A percentile compares a stretch with the other conserved stretches of the same genome.
phyloP scores from a whole-genome alignment of 2,888 invertebrate genomes.

The Dasypogon diadema region DNA sequence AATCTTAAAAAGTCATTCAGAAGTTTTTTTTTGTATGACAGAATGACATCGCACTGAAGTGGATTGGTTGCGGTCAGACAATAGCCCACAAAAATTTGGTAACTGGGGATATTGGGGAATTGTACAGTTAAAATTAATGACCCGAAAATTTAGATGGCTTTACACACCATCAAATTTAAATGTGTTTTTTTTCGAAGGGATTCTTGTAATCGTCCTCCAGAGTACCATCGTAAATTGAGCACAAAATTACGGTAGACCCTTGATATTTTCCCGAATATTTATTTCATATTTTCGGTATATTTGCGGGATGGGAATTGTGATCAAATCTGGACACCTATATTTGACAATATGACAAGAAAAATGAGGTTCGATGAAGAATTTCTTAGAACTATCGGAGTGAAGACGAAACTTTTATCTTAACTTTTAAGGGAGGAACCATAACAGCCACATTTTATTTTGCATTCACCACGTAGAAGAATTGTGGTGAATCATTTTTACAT shows the following conservation, averaged over 20 bases:
- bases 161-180: slow-evolving; percentile 51
- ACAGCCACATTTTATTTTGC: no score
- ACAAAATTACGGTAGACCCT: slow-evolving; percentile 25
- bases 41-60: neutral
- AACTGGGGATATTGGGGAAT: slow-evolving; percentile 29
- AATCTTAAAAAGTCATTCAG: slow-evolving; percentile 4
- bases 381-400: no score
- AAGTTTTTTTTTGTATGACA: neutral
- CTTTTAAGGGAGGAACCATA: no score
- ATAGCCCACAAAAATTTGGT: slow-evolving; percentile 34
- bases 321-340: neutral
- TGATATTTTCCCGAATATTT: slow-evolving; percentile 25
- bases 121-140: slow-evolving; percentile 43
- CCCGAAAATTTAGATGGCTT: slow-evolving; percentile 48
- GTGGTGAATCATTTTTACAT: no score
- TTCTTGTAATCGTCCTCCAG: slow-evolving; percentile 31
- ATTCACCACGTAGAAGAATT: no score
- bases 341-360: no score
- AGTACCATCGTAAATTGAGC: slow-evolving; percentile 37
- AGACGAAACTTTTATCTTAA: no score
- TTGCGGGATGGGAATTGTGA: neutral
- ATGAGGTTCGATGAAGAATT: no score
- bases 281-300: neutral
- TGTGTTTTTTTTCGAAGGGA: slow-evolving; percentile 28
- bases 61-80: neutral